Percentiles rank a stretch among this genome's conserved stretches.
Conservation (phyloP, 2,113 vertebrate species). For the Rostratula benghalensis region DNA sequence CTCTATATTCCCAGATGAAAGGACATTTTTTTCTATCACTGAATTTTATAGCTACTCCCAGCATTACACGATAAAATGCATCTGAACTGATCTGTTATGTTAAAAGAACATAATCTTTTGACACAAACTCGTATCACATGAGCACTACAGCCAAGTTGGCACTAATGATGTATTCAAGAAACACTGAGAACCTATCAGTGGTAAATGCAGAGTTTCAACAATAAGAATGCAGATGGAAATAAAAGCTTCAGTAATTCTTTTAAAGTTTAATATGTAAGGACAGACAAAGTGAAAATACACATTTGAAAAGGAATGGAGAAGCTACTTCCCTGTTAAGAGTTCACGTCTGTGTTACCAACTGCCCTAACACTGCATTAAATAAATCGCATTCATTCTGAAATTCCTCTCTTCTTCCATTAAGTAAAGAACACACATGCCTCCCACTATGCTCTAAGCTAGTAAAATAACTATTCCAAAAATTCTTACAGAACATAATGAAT, state of each 20-base stretch:
- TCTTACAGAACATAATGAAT: background rate
- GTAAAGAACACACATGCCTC: background rate
- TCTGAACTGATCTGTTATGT: background rate
- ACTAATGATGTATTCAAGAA: background rate
- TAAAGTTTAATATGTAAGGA: background rate
- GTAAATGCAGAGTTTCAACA: background rate
- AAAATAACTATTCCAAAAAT: background rate
- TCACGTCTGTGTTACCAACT: background rate
- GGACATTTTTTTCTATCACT: background rate
- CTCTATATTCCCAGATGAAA: background rate
- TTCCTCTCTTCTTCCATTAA: background rate
- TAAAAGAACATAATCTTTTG: background rate
- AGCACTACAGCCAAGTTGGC: background rate
- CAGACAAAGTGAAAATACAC: background rate
- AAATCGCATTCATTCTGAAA: background rate
- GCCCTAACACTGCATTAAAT: background rate
- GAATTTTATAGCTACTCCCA: background rate
- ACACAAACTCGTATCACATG: background rate
- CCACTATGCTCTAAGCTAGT: background rate
- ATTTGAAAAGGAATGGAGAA: background rate
- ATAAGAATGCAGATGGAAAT: background rate
- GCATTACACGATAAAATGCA: background rate
- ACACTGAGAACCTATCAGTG: background rate
- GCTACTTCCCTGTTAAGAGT: background rate
- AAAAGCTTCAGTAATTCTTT: background rate